Percentiles rank a stretch among this genome's conserved stretches.
These are phyloP conservation scores for Aleiodes sp. DNA, from an alignment of 1,140 invertebrate species.

Conservation along the genomic window DNA sequence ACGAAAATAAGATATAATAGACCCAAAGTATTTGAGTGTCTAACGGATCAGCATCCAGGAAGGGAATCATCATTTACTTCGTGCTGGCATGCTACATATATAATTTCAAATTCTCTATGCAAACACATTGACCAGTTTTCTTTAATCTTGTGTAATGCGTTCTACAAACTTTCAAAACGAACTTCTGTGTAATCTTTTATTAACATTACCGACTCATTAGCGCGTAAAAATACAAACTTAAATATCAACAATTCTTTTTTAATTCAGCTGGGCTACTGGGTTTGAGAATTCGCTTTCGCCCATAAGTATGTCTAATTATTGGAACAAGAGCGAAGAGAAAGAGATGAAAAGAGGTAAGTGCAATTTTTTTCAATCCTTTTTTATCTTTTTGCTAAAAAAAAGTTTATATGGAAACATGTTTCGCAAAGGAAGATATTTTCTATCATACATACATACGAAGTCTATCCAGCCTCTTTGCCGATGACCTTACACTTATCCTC, in stretches of 20 bases:
- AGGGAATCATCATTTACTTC: conserved; percentile 27
- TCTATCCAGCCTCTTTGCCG: conserved; percentile 46
- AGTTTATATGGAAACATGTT: conserved; percentile 2
- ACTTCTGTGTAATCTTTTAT: background rate
- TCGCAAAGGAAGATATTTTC: conserved; percentile 9
- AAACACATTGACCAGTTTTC: too few relatives aligned
- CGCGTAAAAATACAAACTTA: background rate
- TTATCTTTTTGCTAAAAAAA: background rate
- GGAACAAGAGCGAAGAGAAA: conserved; percentile 18
- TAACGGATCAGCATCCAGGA: conserved; percentile 23
- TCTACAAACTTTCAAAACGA: background rate
- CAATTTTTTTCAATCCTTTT: background rate
- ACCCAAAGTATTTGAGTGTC: background rate
- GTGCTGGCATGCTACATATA: background rate
- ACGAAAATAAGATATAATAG: background rate
- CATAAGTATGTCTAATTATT: background rate
- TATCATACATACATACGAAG: background rate
- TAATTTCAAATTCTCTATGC: background rate
- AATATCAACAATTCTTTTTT: background rate
- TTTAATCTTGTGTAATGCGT: too few relatives aligned
- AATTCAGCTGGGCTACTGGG: background rate
- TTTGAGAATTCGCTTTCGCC: background rate
- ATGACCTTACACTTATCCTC: conserved; percentile 57
- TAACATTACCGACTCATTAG: conserved; percentile 10
- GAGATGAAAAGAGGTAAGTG: background rate